Evolutionary conservation across 2,797 vertebrate genomes (phyloP).

Genomic region (Centropyge bicolor): DNA sequence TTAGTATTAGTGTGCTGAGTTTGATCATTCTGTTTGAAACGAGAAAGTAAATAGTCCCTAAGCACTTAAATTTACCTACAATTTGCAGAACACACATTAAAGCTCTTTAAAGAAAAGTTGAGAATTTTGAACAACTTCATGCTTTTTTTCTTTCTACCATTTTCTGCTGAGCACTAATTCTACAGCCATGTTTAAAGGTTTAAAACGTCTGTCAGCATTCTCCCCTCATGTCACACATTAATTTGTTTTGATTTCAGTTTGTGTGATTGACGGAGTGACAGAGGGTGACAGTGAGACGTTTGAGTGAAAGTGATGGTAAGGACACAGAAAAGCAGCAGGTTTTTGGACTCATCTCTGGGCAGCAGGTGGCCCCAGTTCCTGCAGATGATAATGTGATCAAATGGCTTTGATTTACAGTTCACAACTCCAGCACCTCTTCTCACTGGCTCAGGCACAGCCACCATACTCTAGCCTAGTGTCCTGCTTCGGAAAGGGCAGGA

Average conservation of each 20-base stretch:
- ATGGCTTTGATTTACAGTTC: slow-evolving; percentile 68
- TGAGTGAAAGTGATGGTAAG: slow-evolving; percentile 41
- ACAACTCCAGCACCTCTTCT: slow-evolving; percentile 79
- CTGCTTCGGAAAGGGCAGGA: slow-evolving; percentile 66
- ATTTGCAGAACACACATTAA: slow-evolving; percentile 1
- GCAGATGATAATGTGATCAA: slow-evolving; percentile 45
- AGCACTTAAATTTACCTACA: background rate
- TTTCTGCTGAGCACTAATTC: background rate
- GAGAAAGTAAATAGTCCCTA: background rate
- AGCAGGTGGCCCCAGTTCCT: slow-evolving; percentile 47
- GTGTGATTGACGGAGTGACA: slow-evolving; percentile 43
- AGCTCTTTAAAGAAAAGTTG: background rate
- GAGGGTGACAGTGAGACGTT: slow-evolving; percentile 35
- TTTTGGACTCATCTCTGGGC: slow-evolving; percentile 27
- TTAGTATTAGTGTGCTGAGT: background rate
- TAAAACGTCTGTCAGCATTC: slow-evolving; percentile 15
- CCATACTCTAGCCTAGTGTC: slow-evolving; percentile 69
- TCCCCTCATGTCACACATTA: slow-evolving; percentile 35
- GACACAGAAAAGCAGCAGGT: slow-evolving; percentile 51
- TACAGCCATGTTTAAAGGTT: background rate
- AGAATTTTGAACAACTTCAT: background rate
- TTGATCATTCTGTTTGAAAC: background rate
- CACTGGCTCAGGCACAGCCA: slow-evolving; percentile 76
- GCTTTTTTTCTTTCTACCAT: background rate
- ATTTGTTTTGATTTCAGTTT: slow-evolving; percentile 41